phyloP scores from a whole-genome alignment of 2,113 vertebrate genomes.

The Synchiropus splendidus region DNA sequence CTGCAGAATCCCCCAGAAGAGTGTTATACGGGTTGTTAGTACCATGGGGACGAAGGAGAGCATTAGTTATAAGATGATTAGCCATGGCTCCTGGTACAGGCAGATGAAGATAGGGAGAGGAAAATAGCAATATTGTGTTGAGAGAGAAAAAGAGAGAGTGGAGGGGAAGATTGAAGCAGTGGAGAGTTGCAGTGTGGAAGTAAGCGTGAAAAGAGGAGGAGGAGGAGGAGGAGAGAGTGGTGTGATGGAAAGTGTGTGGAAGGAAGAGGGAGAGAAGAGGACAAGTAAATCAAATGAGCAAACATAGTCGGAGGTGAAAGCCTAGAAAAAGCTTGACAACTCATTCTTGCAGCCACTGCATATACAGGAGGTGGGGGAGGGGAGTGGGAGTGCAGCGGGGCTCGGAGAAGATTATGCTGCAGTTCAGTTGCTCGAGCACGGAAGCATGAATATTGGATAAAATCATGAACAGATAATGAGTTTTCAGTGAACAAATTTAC shows the following conservation, averaged over 20 bases:
- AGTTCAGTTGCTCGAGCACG: conserved; percentile 45
- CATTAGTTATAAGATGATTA: conserved; percentile 99
- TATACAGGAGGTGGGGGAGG: conserved; percentile 23
- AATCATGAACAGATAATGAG: conserved; percentile 38
- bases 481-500: no score
- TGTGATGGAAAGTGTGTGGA: conserved; percentile 52
- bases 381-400: conserved; percentile 20
- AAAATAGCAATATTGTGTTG: conserved; percentile 38
- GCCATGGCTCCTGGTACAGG: conserved; percentile 98
- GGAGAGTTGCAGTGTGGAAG: conserved; percentile 36
- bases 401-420: conserved; percentile 33
- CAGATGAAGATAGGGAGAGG: conserved; percentile 82
- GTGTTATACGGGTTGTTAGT: conserved; percentile 99
- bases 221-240: conserved; percentile 11
- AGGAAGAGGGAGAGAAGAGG: conserved; percentile 72
- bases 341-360: conserved; percentile 64
- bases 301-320: conserved; percentile 70
- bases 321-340: conserved; percentile 71
- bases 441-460: conserved; percentile 38
- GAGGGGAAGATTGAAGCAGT: conserved; percentile 17
- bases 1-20: conserved; percentile 98
- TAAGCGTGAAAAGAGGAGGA: conserved; percentile 18
- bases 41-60: conserved; percentile 99
- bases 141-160: conserved; percentile 31
- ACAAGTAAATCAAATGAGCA: conserved; percentile 88